Conservation (phyloP, 2,888 invertebrate genomes). For the Drosophila stalkeri region DNA sequence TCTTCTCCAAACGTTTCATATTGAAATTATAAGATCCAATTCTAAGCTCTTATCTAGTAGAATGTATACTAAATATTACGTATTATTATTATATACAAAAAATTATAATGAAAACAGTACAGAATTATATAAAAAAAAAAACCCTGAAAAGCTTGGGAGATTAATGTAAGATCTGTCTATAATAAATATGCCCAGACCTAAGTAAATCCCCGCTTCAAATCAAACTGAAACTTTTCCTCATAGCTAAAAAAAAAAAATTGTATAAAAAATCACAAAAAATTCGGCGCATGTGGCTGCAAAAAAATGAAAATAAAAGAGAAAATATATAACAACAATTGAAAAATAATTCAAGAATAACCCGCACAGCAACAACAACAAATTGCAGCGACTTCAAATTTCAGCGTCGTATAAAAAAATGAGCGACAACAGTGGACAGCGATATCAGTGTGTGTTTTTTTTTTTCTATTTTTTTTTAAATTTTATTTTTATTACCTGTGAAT, state of each 20-base stretch:
- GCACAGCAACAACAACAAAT: conserved; percentile 1
- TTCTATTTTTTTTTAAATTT: background rate
- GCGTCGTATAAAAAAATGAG: conserved; percentile 30
- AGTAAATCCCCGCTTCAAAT: background rate
- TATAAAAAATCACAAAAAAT: background rate
- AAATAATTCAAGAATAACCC: background rate
- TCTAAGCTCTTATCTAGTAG: background rate
- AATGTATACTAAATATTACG: background rate
- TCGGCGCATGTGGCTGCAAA: conserved; percentile 4
- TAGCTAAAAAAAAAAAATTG: background rate
- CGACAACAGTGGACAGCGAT: conserved; percentile 54
- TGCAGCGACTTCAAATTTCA: background rate
- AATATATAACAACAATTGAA: conserved; percentile 1
- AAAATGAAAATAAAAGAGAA: background rate
- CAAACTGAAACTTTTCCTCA: background rate
- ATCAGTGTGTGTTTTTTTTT: conserved; percentile 37
- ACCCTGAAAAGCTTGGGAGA: background rate
- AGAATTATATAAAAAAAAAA: background rate
- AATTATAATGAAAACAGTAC: background rate
- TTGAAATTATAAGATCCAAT: background rate
- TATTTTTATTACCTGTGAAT: conserved; percentile 70
- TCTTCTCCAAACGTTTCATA: background rate
- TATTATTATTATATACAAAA: background rate
- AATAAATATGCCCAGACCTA: background rate
- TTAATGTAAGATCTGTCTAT: background rate